Evolutionary conservation across 92 coral and sea anemone genomes (phyloP).

Genomic region (Micromussa lordhowensis): DNA sequence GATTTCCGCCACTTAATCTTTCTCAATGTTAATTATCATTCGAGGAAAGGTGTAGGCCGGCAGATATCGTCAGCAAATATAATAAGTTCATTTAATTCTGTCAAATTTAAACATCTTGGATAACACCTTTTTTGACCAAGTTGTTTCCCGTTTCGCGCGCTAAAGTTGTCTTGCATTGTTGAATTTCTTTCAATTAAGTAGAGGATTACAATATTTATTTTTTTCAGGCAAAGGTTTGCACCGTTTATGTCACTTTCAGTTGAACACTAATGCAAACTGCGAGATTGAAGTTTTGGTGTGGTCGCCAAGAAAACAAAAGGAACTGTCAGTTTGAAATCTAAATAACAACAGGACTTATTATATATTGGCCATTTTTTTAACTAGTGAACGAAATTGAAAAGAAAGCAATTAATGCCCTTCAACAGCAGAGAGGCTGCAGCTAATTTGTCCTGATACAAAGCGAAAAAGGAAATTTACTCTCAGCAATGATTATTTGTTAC

Average conservation of each 20-base stretch:
- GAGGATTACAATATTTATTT: background rate
- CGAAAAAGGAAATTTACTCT: background rate
- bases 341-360: conserved; percentile 13
- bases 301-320: background rate
- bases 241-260: background rate
- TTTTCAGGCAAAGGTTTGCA: background rate
- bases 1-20: background rate
- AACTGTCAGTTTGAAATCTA: conserved; percentile 19
- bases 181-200: background rate
- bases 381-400: background rate
- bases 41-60: background rate
- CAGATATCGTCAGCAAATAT: background rate
- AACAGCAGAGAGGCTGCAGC: background rate
- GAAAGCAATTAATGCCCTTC: background rate
- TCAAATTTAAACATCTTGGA: background rate
- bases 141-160: background rate
- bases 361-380: background rate
- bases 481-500: background rate
- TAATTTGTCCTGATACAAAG: background rate
- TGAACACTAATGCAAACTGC: background rate
- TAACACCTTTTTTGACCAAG: background rate
- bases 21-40: background rate
- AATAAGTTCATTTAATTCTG: background rate
- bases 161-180: background rate
- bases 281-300: background rate